Evolutionary conservation across 2,888 invertebrate genomes (phyloP).

Genomic region (Norana najaformis): DNA sequence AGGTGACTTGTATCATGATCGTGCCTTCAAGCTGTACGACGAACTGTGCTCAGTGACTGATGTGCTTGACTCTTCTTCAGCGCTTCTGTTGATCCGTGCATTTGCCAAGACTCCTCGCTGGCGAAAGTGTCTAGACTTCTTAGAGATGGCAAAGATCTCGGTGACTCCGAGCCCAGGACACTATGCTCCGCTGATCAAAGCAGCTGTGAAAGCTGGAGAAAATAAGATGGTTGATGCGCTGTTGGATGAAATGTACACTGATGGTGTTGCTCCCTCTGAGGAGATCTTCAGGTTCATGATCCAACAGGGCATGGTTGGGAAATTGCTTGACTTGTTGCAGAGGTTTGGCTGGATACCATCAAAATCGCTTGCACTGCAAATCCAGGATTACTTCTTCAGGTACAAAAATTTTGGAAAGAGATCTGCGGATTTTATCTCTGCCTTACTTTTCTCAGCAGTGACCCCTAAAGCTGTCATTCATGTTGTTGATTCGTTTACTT

Average conservation of each 20-base stretch:
- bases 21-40: background rate
- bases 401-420: background rate
- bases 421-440: background rate
- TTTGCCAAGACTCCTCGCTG: constrained; percentile 17
- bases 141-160: constrained; percentile 20
- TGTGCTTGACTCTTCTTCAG: background rate
- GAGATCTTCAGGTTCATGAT: background rate
- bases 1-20: background rate
- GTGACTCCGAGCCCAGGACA: background rate
- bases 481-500: background rate
- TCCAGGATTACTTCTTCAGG: background rate
- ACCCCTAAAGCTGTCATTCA: background rate
- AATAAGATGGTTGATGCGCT: background rate
- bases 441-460: background rate
- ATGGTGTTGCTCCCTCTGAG: background rate
- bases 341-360: background rate
- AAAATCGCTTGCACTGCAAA: background rate
- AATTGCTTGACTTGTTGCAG: background rate
- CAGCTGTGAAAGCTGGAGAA: constrained; percentile 14
- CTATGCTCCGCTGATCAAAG: background rate
- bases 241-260: background rate
- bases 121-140: constrained; percentile 20
- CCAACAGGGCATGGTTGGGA: background rate
- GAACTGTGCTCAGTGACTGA: constrained; percentile 14
- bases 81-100: background rate